These are phyloP conservation scores for Camelus dromedarius DNA, from an alignment of 2,113 vertebrate species.

Conservation along the genomic window DNA sequence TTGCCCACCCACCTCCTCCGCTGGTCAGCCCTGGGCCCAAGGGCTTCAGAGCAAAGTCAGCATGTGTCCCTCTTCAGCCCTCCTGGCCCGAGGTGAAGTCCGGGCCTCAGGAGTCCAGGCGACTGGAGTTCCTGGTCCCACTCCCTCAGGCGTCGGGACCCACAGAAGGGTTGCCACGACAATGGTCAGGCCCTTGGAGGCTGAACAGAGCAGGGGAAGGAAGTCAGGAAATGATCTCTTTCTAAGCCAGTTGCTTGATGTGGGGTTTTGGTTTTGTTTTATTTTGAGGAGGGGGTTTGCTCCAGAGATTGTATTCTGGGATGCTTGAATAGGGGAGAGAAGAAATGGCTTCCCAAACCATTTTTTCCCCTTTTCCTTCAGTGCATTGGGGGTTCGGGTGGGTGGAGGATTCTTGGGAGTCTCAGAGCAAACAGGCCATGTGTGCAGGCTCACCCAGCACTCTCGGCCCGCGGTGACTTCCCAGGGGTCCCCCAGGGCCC, in stretches of 20 bases:
- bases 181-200: background rate
- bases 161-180: conserved; percentile 30
- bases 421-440: background rate
- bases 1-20: background rate
- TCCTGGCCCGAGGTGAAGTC: background rate
- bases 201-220: background rate
- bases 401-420: background rate
- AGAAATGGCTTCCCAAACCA: background rate
- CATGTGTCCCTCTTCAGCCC: background rate
- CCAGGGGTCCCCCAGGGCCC: background rate
- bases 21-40: background rate
- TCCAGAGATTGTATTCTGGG: background rate
- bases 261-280: background rate
- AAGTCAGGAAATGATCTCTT: background rate
- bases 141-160: background rate
- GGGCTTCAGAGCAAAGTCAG: background rate
- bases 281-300: background rate
- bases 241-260: background rate
- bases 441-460: background rate
- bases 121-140: background rate
- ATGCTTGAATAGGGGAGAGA: background rate
- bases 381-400: background rate
- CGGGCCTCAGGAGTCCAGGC: background rate
- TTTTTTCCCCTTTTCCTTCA: background rate
- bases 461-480: background rate